These are phyloP conservation scores for Varecia variegata DNA, from an alignment of 2,797 vertebrate genomes.

Conservation along the genomic window DNA sequence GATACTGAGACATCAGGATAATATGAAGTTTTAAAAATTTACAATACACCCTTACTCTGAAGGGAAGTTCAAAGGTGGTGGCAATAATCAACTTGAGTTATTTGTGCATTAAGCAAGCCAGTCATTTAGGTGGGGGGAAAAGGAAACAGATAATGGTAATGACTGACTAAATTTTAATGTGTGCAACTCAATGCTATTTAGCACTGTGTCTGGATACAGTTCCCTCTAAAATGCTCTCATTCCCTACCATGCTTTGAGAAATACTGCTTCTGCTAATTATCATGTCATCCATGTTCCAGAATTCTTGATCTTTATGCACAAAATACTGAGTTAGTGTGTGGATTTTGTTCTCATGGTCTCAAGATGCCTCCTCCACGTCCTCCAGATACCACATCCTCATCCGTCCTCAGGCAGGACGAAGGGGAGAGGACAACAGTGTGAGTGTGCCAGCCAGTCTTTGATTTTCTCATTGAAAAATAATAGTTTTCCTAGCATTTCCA, in stretches of 20 bases:
- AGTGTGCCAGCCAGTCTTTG: not conserved
- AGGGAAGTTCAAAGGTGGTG: not conserved
- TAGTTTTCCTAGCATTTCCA: not conserved
- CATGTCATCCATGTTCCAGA: not conserved
- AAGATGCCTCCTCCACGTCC: not conserved
- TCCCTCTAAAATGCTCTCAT: not conserved
- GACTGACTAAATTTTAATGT: not conserved
- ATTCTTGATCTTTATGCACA: not conserved
- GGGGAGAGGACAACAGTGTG: not conserved
- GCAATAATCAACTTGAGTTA: not conserved
- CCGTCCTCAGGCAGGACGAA: not conserved
- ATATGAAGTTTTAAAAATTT: not conserved
- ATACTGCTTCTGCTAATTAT: not conserved
- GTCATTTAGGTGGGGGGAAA: not conserved
- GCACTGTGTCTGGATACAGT: not conserved
- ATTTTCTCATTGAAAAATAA: not conserved
- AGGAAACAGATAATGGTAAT: not conserved
- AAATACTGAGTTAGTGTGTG: not conserved
- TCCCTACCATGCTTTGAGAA: not conserved
- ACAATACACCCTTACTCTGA: not conserved
- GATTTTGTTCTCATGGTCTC: not conserved
- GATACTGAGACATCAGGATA: not conserved
- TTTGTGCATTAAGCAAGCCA: not conserved
- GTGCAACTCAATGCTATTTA: not conserved
- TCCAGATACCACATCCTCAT: not conserved